Evolutionary conservation across 2,797 vertebrate species (phyloP), one percentile per base, ranked within the genome.

Genomic region (Sparus aurata): DNA sequence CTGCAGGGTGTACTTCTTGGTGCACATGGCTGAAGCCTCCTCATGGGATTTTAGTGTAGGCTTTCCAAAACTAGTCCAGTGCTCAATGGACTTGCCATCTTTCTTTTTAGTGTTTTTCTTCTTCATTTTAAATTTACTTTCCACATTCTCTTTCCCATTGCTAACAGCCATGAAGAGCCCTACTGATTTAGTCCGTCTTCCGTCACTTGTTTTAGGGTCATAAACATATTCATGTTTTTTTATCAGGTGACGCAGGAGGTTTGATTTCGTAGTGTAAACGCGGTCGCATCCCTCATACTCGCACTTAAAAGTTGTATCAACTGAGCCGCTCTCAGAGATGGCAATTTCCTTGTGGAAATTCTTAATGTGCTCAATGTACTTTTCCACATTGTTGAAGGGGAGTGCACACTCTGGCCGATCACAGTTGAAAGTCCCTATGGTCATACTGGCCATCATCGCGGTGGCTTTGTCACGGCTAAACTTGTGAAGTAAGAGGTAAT

Each of bases 401-500:
- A 96, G 95, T 4, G 96, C 95, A 67, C 98, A 99, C 4, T 98
- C 96, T n/a, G 96, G 94, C 62, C 98, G 96, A 85, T 99, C 98
- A 91, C 98, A 99, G 65, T 94, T 95, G 90, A 99, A 99, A n/a
- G 95, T 96, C 77, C 96, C 97, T 43, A 95, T 95, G 82, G 95
- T 93, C 79, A 96, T 94, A 78, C 93, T 94, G 1, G 96, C 94
- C 86, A 97, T 96, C 94, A 99, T 96, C 71, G 94, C 92, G 60
- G 96, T 97, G 87, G 99, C 97, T 91, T 99, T 97, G 81, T 99
- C 98, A 17, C 97, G 93, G 12, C 95, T 97, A 94, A 99, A 99
- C 92, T 97, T 97, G 90, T 99, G 98, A 87, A 99, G 97, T 85
- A 98, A 97, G 91, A 98, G 94, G 83, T 99, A 99, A 93, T 99